Evolutionary conservation across 2,888 invertebrate species (phyloP), one percentile per base, ranked within the genome.

Genomic region (Clistopyga incitator): DNA sequence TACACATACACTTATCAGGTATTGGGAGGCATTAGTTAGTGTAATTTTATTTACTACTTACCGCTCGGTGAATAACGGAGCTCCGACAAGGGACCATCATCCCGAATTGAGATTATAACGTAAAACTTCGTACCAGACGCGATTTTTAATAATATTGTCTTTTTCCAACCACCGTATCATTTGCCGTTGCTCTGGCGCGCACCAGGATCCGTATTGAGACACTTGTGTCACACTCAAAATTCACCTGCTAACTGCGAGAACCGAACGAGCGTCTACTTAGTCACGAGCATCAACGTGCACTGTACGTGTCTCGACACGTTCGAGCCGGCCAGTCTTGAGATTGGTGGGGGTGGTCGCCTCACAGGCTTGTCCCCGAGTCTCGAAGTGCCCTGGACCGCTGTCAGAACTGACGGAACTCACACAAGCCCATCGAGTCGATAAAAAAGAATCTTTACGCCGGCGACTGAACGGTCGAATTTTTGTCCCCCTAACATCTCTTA

Each of bases 281-380:
- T 76, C 83, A 76, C 86, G 65, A 65, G 86, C 81, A 80, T 81
- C 80, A 84, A 85, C 87, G 84, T 86, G 85, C 81, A 89, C 87
- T 88, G 82, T 87, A 87, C 89, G 85, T 88, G 89, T 89, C 79
- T 71, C 45, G 82, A 89, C 89, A 86, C 87, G 88, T 82, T 71
- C 67, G 29, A 29, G 65, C 50, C 68, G 64, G 81, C 61, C 52
- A 45, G 61, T 59, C 52, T 15, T 23, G 20, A 65, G 50, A 50
- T 29, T 29, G 25, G 87, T 87, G 88, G 88, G 87, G 85, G 86
- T 72, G 84, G 78, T 61, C 42, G 34, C 59, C 15, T 42, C 20
- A 45, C 80, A 84, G 80, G 74, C n/a, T 56, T 70, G 84, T 74
- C 74, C 56, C 23, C 50, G 20, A 15, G 8, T 50, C 11, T 10